Evolutionary conservation across 2,888 invertebrate species (phyloP), one percentile per base, ranked within the genome.

Genomic region (Yponomeuta plumbellus): DNA sequence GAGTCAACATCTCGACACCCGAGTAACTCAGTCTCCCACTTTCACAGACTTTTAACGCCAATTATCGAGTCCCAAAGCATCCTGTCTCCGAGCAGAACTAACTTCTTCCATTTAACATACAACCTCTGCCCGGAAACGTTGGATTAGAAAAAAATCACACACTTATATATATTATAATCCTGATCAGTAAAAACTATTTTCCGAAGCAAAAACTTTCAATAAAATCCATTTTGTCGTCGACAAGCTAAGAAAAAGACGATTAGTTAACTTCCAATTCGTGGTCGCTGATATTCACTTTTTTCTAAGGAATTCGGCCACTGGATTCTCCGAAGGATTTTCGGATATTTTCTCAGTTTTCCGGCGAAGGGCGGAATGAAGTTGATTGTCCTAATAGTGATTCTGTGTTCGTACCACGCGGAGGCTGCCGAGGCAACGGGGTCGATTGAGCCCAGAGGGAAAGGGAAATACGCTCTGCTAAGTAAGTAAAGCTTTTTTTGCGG

Each of bases 381-480:
- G 44, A 52, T 52, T 52, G 17, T 17, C 44, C 44, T 52, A 52
- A 52, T 52, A 52, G 44, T 52, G 44, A 52, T 52, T 52, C 44
- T 52, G 44, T 52, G 44, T 52, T 52, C 44, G 17, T 52, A 52
- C 44, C 17, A 17, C 44, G 44, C 17, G 44, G 44, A 17, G 44
- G 58, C 58, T n/a, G 13, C 11, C 21, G 58, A 58, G 2, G 58
- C 6, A 11, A 20, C 21, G 11, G 58, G 6, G n/a, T 20, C n/a
- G 6, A 22, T 13, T 20, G 58, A 58, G 58, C 21, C 58, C 21
- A 58, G 58, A 58, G 58, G 58, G 21, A 58, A 58, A 20, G 21
- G 21, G 21, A 58, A 58, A 22, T 58, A 58, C 58, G 58, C 58
- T 58, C 21, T 58, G 21, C 58, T 58, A 8, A 58, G 58, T 58